Evolutionary conservation across 2,113 vertebrate species (phyloP), one percentile per base, ranked within the genome.

Genomic region (Probosciger aterrimus): DNA sequence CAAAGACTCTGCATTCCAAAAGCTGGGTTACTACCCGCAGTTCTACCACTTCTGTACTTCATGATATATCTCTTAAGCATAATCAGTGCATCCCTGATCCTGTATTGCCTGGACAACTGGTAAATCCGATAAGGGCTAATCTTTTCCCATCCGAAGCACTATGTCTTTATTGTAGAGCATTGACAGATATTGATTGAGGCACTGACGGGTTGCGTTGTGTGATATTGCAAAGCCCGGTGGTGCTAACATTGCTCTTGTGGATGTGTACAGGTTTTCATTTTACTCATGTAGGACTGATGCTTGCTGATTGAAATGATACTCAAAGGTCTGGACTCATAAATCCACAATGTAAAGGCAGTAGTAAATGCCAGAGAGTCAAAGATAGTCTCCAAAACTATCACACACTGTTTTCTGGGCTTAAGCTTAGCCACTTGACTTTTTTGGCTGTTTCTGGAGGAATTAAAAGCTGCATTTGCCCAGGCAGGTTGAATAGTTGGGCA

Each of bases 401-500:
- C 27, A 35, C 6, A 0, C 31, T 17, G 16, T 60, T 82, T 84
- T 49, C 60, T 39, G 62, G 78, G 82, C 53, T 85, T 79, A 76
- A 73, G 57, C 59, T 52, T 59, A 52, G 14, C n/a, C 37, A 52
- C 44, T 88, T 92, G 64, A 27, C 73, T 90, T 87, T 53, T 31
- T 5, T n/a, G 78, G 44, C 87, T 62, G 62, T 47, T 62, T 73
- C 57, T 62, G 49, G 46, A 62, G 0, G 1, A 37, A 4, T 6
- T 14, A 57, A 68, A 84, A 81, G 69, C 79, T 81, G 88, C 39
- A 43, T 96, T 92, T 96, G 92, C 86, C 92, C 91, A 46, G 86
- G 70, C 91, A 91, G 86, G 92, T 82, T 79, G 57, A 65, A 64
- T 22, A 85, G 52, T 62, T 94, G 62, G 93, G 83, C 83, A 96